Evolutionary conservation across 2,797 vertebrate genomes (phyloP).

Genomic region (Sus cebifrons): DNA sequence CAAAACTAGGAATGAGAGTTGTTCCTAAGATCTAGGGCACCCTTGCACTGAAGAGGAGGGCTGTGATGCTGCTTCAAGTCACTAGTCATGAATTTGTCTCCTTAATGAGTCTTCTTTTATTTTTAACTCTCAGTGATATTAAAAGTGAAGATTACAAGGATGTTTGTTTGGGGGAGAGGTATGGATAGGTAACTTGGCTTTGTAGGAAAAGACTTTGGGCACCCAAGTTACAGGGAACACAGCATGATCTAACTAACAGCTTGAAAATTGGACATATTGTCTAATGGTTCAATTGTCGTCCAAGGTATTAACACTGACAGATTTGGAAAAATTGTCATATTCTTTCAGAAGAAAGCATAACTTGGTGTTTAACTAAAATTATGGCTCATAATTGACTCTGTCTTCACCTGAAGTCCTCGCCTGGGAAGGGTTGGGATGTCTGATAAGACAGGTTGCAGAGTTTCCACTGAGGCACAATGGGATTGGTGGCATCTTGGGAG

Average conservation of each 20-base stretch:
- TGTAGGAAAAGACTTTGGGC: neutral
- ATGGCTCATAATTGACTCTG: neutral
- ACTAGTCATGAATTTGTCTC: conserved; percentile 35
- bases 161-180: neutral
- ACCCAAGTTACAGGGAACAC: neutral
- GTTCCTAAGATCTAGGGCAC: conserved; percentile 76
- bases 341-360: conserved; percentile 48
- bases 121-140: conserved; percentile 59
- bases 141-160: conserved; percentile 18
- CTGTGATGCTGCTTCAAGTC: conserved; percentile 49
- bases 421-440: neutral
- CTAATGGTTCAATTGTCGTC: neutral
- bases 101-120: conserved; percentile 43
- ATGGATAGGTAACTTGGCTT: neutral
- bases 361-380: conserved; percentile 24
- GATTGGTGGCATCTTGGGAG: too few relatives aligned
- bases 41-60: conserved; percentile 56
- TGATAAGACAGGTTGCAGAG: neutral
- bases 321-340: neutral
- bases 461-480: too few relatives aligned
- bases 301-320: neutral
- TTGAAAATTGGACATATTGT: neutral
- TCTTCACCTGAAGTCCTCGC: neutral
- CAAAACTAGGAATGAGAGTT: conserved; percentile 68
- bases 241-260: neutral